Conservation (phyloP, 2,797 vertebrate genomes). For the Novumbra hubbsi region DNA sequence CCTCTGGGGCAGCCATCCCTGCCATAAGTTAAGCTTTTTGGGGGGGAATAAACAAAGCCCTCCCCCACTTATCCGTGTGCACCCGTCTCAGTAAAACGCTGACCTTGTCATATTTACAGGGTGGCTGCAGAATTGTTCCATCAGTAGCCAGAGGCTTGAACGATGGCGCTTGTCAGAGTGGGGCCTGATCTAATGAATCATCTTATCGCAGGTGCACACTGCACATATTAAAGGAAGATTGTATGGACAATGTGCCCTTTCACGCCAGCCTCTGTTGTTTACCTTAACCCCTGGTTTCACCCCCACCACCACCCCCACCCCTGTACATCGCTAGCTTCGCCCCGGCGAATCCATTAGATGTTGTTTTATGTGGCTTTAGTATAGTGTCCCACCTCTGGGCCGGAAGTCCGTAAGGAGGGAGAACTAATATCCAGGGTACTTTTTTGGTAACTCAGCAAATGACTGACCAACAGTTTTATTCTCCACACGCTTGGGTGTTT, state of each 20-base stretch:
- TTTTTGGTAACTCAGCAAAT: background rate
- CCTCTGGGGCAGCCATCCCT: conserved; percentile 35
- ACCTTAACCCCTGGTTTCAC: conserved; percentile 87
- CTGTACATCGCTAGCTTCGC: conserved; percentile 13
- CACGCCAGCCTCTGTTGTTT: conserved; percentile 86
- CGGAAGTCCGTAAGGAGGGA: background rate
- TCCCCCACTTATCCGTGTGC: conserved; percentile 64
- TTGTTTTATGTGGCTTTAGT: conserved; percentile 1
- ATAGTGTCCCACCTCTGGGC: background rate
- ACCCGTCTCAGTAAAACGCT: conserved; percentile 84
- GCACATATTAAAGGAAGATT: conserved; percentile 94
- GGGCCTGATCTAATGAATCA: conserved; percentile 98
- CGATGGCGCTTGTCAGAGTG: conserved; percentile 97
- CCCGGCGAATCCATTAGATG: conserved; percentile 7
- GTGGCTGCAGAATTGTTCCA: conserved; percentile 93
- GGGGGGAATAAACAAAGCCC: conserved; percentile 78
- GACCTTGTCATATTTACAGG: conserved; percentile 99
- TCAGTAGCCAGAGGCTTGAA: conserved; percentile 97
- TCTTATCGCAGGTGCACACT: conserved; percentile 96
- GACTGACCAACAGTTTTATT: background rate
- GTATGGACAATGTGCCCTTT: conserved; percentile 90
- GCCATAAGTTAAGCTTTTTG: conserved; percentile 64
- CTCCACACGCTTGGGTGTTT: conserved; percentile 5
- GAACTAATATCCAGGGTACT: background rate
- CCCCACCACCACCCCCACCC: conserved; percentile 55